Evolutionary conservation across 2,888 invertebrate species (phyloP).

Genomic region (Mayetiola destructor): DNA sequence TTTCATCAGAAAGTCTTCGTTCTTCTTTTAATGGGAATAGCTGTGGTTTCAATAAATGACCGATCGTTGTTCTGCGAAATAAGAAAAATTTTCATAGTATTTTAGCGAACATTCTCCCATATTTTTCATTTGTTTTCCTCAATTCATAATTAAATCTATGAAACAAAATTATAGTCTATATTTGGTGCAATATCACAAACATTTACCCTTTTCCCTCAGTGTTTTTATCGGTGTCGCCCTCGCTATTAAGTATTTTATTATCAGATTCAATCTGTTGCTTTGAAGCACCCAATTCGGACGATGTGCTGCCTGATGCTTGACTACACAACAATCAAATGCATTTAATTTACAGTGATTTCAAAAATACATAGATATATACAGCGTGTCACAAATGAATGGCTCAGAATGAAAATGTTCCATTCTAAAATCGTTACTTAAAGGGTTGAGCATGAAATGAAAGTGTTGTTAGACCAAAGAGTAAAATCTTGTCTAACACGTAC

Average conservation of each 20-base stretch:
- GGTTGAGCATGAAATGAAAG: no score
- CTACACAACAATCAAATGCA: neutral
- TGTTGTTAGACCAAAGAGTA: no score
- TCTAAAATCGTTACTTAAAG: no score
- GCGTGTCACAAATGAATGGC: no score
- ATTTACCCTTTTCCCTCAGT: neutral
- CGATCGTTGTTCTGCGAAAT: constrained; percentile 12
- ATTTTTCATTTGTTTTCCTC: neutral
- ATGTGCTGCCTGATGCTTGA: neutral
- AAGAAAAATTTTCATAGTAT: neutral
- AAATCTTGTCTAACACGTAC: no score
- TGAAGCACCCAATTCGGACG: neutral
- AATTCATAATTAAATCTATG: neutral
- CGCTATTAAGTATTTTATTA: neutral
- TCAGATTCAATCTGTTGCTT: neutral
- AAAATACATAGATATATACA: no score
- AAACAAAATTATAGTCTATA: neutral
- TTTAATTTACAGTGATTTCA: no score
- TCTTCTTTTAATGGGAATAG: constrained; percentile 13
- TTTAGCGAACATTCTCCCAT: neutral
- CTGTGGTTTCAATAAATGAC: constrained; percentile 12
- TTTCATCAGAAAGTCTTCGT: neutral
- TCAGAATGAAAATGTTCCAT: no score
- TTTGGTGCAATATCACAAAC: no score
- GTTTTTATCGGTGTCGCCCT: neutral